Evolutionary conservation across 2,888 invertebrate genomes (phyloP).

Genomic region (Bhutanitis thaidina): DNA sequence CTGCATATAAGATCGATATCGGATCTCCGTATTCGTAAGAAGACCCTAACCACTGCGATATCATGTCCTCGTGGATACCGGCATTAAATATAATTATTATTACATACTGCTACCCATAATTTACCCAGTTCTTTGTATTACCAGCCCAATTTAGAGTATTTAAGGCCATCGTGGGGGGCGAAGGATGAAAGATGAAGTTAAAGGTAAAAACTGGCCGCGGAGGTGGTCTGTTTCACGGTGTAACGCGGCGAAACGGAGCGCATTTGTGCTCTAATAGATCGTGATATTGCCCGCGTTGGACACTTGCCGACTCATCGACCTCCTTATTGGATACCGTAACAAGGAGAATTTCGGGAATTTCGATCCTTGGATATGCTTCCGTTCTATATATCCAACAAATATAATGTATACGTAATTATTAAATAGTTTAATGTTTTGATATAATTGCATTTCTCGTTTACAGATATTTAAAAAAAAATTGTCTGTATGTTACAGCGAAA

Average conservation of each 20-base stretch:
- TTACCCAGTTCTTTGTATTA: too few species aligned
- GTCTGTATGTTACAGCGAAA: too few species aligned
- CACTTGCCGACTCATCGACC: constrained; percentile 56
- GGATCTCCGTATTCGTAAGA: too few species aligned
- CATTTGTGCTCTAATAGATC: constrained; percentile 68
- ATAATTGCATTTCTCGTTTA: too few species aligned
- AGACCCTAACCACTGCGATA: too few species aligned
- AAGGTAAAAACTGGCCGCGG: constrained; percentile 52
- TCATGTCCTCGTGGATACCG: too few species aligned
- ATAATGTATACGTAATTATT: too few species aligned
- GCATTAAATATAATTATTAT: too few species aligned
- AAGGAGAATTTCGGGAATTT: constrained; percentile 14
- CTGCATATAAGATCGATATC: too few species aligned
- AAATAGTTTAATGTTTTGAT: too few species aligned
- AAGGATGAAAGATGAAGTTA: constrained; percentile 36
- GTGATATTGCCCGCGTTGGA: constrained; percentile 59
- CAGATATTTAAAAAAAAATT: too few species aligned
- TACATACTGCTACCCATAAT: too few species aligned
- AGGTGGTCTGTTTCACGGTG: constrained; percentile 75
- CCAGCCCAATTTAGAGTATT: neutral
- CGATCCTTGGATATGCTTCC: neutral
- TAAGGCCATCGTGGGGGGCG: constrained; percentile 41
- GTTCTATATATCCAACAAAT: neutral
- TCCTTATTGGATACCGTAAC: constrained; percentile 8
- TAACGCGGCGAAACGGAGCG: constrained; percentile 57